Base-by-base conservation (phyloP, 2,888 invertebrate species). In the Rhaphigaster nebulosa region DNA sequence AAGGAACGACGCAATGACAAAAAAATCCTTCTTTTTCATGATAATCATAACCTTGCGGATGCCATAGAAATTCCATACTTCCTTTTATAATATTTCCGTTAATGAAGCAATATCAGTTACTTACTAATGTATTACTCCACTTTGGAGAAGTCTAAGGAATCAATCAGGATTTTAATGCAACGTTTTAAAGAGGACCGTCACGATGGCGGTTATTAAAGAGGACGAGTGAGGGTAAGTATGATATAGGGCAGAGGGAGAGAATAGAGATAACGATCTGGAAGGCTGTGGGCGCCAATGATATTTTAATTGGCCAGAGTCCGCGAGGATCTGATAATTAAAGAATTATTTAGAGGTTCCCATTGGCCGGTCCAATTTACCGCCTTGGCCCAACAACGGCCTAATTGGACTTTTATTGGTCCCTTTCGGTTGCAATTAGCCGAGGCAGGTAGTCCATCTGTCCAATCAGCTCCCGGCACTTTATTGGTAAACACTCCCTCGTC, bases 261-360 rank as follows among this genome's bases (percentile, higher is more conserved):
- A 2, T 1, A 5, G n/a, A 84, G 45, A 80, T 80, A 80, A 12
- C 26, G 80, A 80, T 80, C 80, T 80, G 4, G 41, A 34, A n/a
- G 80, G 84, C 26, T 84, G 65, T 60, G 88, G 54, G 60, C 88
- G 34, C 88, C 88, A 84, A 84, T 88, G 88, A 88, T 88, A 88
- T 88, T 88, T 88, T 88, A 88, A 88, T 88, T 88, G 88, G 88
- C 56, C 41, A 41, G 29, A n/a, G 88, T 60, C 60, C 88, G 87
- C 87, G 52, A 38, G 87, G 87, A 52, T 56, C 56, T 60, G 88
- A 88, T 88, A 88, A 88, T 88, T 88, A 60, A 88, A 60, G 65
- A 60, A 88, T 88, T 88, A 88, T 88, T 88, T 88, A 88, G 38
- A 38, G 60, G 15, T 38, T 65, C 60, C 41, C 45, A 45, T 84